Percentiles rank a stretch among this genome's conserved stretches.
Evolutionary conservation across 2,113 vertebrate species (phyloP).

Genomic region (Panthera leo): DNA sequence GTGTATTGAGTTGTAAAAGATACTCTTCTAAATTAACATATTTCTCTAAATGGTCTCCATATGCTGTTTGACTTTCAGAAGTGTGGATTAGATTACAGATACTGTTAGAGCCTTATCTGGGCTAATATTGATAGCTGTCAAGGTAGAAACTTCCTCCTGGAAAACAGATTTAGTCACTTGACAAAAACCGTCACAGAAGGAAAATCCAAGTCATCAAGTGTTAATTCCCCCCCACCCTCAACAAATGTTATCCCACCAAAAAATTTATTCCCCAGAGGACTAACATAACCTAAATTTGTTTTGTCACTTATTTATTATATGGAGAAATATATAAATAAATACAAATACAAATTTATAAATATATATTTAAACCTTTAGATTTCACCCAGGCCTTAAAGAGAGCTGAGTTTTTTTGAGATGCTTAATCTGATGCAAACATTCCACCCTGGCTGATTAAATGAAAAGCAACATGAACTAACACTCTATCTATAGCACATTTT

Average conservation of each 20-base stretch:
- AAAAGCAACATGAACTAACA: conserved; percentile 83
- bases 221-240: neutral
- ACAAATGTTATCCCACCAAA: neutral
- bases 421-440: conserved; percentile 82
- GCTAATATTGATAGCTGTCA: neutral
- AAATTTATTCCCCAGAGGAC: neutral
- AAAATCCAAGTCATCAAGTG: neutral
- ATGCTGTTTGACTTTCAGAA: neutral
- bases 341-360: neutral
- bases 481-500: conserved; percentile 86
- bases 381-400: conserved; percentile 59
- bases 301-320: neutral
- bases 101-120: neutral
- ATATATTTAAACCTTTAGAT: neutral
- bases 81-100: neutral
- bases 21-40: neutral
- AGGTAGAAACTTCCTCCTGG: neutral
- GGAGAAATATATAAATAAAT: neutral
- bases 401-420: conserved; percentile 77
- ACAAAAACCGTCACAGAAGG: neutral
- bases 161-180: neutral
- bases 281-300: neutral
- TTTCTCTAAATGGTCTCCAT: neutral
- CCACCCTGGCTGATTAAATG: conserved; percentile 83
- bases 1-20: conserved; percentile 9